A percentile compares a stretch with the other conserved stretches of the same genome.
Conservation (phyloP, 1,140 invertebrate genomes). For the Bombus polaris region DNA sequence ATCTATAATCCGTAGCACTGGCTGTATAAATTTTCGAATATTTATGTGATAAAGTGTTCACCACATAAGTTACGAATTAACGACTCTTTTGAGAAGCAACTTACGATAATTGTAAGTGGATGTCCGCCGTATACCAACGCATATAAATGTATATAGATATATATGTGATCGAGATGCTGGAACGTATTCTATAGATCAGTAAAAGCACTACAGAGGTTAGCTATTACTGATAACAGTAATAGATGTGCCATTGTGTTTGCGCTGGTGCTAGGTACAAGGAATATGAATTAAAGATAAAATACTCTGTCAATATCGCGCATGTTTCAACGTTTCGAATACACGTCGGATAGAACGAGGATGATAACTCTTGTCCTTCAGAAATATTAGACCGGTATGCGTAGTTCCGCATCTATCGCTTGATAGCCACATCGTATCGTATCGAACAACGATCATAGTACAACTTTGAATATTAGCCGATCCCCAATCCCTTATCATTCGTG, state of each 20-base stretch:
- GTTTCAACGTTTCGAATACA: conserved; percentile 11
- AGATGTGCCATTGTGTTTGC: background rate
- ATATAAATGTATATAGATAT: too few species aligned
- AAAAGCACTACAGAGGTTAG: background rate
- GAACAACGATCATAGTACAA: conserved; percentile 15
- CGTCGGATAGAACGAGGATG: background rate
- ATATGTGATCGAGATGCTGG: background rate
- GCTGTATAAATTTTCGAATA: too few species aligned
- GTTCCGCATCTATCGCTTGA: conserved; percentile 34
- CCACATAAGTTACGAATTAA: too few species aligned
- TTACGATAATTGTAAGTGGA: too few species aligned
- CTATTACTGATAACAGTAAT: conserved; percentile 15
- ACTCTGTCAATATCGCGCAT: conserved; percentile 14
- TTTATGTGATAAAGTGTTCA: too few species aligned
- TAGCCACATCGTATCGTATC: conserved; percentile 18
- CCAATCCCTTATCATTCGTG: conserved; percentile 38
- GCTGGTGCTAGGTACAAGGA: background rate
- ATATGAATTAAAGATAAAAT: conserved; percentile 21
- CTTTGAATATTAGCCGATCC: conserved; percentile 44
- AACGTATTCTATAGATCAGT: background rate
- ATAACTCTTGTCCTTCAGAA: conserved; percentile 12
- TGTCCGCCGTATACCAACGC: too few species aligned
- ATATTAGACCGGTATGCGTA: conserved; percentile 30
- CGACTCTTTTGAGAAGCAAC: too few species aligned
- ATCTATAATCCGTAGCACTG: too few species aligned